These are phyloP conservation scores for Euura lappo DNA, from an alignment of 1,140 invertebrate genomes.

Conservation along the genomic window DNA sequence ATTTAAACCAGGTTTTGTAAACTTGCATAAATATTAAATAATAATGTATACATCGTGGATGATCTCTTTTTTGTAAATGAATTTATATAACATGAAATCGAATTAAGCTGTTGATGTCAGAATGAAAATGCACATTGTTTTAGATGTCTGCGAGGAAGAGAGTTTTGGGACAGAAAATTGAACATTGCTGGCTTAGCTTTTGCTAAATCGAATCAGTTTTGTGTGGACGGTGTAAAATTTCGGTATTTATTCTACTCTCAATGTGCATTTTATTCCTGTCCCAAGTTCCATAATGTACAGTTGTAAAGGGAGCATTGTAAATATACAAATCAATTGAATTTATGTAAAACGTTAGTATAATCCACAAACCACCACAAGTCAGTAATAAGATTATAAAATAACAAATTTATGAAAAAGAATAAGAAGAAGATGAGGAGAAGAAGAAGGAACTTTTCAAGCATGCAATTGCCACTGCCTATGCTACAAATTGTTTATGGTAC, in stretches of 20 bases:
- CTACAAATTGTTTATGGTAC: conserved; percentile 28
- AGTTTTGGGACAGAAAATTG: too few relatives aligned
- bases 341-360: not conserved
- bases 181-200: too few relatives aligned
- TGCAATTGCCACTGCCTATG: conserved; percentile 42
- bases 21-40: not conserved
- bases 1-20: not conserved
- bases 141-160: not conserved
- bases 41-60: not conserved
- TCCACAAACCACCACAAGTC: not conserved
- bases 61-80: conserved; percentile 2
- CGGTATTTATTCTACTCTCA: too few relatives aligned
- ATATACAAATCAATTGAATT: not conserved
- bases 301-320: conserved; percentile 8
- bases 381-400: conserved; percentile 9
- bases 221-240: too few relatives aligned
- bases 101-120: not conserved
- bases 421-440: not conserved
- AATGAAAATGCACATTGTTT: not conserved
- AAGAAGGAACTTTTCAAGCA: conserved; percentile 34
- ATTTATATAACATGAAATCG: not conserved
- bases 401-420: not conserved
- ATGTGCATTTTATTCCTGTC: not conserved
- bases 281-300: conserved; percentile 16
- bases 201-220: too few relatives aligned